A percentile compares a stretch with the other conserved stretches of the same genome.
These are phyloP conservation scores for Catocala sponsa DNA, from an alignment of 2,888 invertebrate genomes.

Conservation along the genomic window DNA sequence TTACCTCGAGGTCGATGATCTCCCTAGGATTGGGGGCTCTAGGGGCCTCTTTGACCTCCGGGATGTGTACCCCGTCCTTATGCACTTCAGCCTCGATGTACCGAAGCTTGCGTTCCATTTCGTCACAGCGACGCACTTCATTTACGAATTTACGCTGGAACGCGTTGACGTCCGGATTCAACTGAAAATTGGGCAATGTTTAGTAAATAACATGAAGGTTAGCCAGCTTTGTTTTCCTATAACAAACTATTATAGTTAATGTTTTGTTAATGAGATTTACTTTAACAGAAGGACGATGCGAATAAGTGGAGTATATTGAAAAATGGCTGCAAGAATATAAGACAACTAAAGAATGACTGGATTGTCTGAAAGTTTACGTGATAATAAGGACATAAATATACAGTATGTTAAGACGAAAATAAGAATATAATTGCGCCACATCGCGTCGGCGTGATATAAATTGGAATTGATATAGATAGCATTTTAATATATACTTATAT, in stretches of 20 bases:
- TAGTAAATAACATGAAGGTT: constrained; percentile 7
- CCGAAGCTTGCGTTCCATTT: constrained; percentile 95
- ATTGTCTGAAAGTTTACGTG: too few relatives aligned
- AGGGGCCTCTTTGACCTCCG: constrained; percentile 92
- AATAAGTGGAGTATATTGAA: too few relatives aligned
- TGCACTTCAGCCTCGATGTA: constrained; percentile 96
- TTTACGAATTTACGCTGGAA: constrained; percentile 97
- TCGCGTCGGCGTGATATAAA: too few relatives aligned
- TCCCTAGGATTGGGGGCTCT: constrained; percentile 94
- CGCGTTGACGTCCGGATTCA: constrained; percentile 95
- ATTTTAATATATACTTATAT: too few relatives aligned
- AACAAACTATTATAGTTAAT: not conserved
- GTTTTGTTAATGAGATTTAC: not conserved
- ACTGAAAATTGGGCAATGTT: constrained; percentile 83
- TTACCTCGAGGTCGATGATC: constrained; percentile 96
- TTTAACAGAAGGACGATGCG: too few relatives aligned
- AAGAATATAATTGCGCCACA: too few relatives aligned
- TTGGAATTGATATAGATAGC: too few relatives aligned
- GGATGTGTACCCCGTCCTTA: constrained; percentile 94
- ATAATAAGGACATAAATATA: too few relatives aligned
- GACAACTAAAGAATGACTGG: too few relatives aligned
- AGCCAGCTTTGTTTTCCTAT: not conserved
- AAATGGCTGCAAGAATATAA: too few relatives aligned
- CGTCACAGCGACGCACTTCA: constrained; percentile 96
- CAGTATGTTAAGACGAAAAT: too few relatives aligned